phyloP scores from a whole-genome alignment of 1,140 invertebrate genomes.

The Drosophila ananassae region DNA sequence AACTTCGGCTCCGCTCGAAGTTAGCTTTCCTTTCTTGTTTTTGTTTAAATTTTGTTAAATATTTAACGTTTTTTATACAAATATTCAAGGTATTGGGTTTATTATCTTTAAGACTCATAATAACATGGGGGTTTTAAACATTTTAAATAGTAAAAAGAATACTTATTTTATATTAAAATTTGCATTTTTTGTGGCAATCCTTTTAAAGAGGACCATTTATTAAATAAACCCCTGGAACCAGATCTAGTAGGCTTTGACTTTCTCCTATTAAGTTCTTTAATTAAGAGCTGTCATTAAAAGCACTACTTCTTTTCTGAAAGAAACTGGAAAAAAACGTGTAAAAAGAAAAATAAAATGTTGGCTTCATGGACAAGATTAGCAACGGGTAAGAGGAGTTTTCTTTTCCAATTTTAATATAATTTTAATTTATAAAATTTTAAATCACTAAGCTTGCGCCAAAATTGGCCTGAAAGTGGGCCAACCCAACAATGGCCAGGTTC shows the following conservation, averaged over 20 bases:
- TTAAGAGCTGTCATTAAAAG: conserved; percentile 7
- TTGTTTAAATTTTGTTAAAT: no score
- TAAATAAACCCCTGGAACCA: background rate
- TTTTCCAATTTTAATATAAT: background rate
- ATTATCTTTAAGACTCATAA: no score
- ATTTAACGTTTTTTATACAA: no score
- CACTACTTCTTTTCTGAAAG: background rate
- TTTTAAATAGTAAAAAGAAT: no score
- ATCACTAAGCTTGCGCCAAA: conserved; percentile 9
- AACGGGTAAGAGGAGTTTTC: conserved; percentile 3
- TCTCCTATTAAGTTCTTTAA: background rate
- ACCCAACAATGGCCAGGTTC: background rate
- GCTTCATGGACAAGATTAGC: conserved; percentile 16
- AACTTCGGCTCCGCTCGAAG: no score
- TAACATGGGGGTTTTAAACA: no score
- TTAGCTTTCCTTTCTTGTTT: no score
- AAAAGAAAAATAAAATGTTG: conserved; percentile 29
- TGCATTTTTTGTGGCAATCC: background rate
- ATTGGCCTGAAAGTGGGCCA: conserved; percentile 5
- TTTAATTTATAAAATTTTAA: background rate
- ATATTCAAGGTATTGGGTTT: background rate
- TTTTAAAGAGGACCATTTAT: conserved; percentile 1
- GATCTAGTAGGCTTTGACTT: background rate
- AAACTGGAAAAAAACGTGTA: background rate
- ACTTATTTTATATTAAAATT: background rate